phyloP scores from a whole-genome alignment of 2,888 invertebrate genomes.

The Zeuzera pyrina region DNA sequence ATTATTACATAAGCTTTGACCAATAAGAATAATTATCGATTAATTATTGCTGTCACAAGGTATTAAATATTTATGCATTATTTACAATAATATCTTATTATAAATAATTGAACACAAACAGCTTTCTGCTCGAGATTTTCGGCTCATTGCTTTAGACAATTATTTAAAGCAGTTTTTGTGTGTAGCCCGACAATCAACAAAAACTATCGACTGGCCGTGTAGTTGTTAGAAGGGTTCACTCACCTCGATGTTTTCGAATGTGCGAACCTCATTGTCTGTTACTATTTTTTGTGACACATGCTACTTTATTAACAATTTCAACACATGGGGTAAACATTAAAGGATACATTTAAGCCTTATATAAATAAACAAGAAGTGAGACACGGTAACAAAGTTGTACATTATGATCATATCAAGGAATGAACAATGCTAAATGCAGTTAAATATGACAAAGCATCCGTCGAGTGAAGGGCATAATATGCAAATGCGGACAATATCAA shows the following conservation, averaged over 20 bases:
- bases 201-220: slow-evolving; percentile 55
- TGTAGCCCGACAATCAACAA: slow-evolving; percentile 40
- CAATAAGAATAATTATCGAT: too few relatives aligned
- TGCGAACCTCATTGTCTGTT: slow-evolving; percentile 64
- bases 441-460: slow-evolving; percentile 40
- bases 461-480: slow-evolving; percentile 50
- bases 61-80: neutral
- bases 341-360: neutral
- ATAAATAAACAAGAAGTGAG: neutral
- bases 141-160: slow-evolving; percentile 31
- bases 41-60: slow-evolving; percentile 9
- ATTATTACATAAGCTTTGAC: too few relatives aligned
- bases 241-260: slow-evolving; percentile 61
- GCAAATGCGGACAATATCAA: slow-evolving; percentile 51
- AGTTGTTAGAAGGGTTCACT: slow-evolving; percentile 45
- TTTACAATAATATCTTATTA: neutral
- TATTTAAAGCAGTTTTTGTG: slow-evolving; percentile 40
- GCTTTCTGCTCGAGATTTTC: slow-evolving; percentile 20
- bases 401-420: slow-evolving; percentile 23
- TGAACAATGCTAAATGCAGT: slow-evolving; percentile 40
- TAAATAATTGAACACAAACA: slow-evolving; percentile 18
- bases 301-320: slow-evolving; percentile 43
- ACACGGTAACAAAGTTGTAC: slow-evolving; percentile 5
- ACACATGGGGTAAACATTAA: slow-evolving; percentile 32
- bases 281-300: slow-evolving; percentile 59